phyloP scores from a whole-genome alignment of 2,888 invertebrate species.

The Calephelis perditalis region DNA sequence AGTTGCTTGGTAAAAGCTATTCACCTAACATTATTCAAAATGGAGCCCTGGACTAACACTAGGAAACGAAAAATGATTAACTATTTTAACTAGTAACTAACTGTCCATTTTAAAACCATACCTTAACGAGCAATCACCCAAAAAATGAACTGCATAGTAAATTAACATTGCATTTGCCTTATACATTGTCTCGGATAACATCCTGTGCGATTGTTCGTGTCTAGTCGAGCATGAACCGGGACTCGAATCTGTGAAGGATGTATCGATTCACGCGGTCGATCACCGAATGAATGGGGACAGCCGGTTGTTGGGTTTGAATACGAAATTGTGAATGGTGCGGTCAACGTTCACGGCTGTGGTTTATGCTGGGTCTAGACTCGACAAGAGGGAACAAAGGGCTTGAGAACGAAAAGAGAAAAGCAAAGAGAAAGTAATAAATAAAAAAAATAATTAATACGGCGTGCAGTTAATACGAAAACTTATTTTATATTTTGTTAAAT shows the following conservation, averaged over 20 bases:
- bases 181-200: slow-evolving; percentile 29
- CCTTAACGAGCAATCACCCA: not conserved
- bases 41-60: no score
- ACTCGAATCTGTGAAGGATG: slow-evolving; percentile 33
- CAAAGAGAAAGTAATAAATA: no score
- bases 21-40: no score
- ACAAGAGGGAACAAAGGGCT: no score
- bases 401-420: no score
- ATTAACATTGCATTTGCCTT: not conserved
- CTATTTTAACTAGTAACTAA: not conserved
- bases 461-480: no score
- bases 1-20: no score
- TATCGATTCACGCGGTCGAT: slow-evolving; percentile 29
- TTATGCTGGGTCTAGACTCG: no score
- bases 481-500: no score
- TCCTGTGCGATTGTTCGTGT: slow-evolving; percentile 32
- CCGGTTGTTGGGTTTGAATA: not conserved
- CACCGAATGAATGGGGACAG: slow-evolving; percentile 15
- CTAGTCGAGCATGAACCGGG: slow-evolving; percentile 35
- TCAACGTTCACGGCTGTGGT: no score
- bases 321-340: not conserved
- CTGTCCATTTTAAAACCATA: not conserved
- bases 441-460: no score
- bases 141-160: slow-evolving; percentile 7
- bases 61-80: no score